Evolutionary conservation across 2,113 vertebrate genomes (phyloP).

Genomic region (Mobula birostris): DNA sequence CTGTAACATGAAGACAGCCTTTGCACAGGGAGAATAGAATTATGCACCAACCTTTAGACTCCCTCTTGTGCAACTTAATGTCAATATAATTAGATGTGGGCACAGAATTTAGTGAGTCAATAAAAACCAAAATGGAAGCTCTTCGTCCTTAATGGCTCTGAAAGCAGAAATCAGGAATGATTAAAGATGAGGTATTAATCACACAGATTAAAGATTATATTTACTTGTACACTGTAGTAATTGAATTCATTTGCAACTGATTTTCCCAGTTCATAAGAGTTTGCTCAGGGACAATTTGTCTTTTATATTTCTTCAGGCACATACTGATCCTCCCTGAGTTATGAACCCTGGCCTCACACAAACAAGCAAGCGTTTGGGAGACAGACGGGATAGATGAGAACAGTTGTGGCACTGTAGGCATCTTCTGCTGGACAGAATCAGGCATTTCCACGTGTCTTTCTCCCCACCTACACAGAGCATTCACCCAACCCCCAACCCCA

Average conservation of each 20-base stretch:
- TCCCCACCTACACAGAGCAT: too few relatives aligned
- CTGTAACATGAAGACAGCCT: not conserved
- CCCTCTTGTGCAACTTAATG: not conserved
- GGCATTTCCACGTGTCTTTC: too few relatives aligned
- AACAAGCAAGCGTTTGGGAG: too few relatives aligned
- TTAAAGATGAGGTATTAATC: not conserved
- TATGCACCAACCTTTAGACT: not conserved
- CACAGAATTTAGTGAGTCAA: not conserved
- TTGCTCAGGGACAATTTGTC: not conserved
- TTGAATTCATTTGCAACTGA: not conserved
- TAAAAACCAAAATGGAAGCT: not conserved
- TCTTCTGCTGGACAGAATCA: too few relatives aligned
- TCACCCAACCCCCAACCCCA: too few relatives aligned
- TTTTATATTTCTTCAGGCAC: not conserved
- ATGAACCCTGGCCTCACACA: too few relatives aligned
- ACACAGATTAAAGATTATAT: not conserved
- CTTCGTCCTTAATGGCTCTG: not conserved
- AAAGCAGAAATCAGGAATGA: not conserved
- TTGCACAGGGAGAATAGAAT: slow-evolving; percentile 1
- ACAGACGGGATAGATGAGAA: too few relatives aligned
- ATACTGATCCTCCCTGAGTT: too few relatives aligned
- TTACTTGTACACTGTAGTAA: not conserved
- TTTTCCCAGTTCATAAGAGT: not conserved
- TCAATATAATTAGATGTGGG: not conserved
- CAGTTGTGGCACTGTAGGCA: too few relatives aligned